Conservation (phyloP, 2,888 invertebrate genomes). For the Sinodicranocentrus sp. region DNA sequence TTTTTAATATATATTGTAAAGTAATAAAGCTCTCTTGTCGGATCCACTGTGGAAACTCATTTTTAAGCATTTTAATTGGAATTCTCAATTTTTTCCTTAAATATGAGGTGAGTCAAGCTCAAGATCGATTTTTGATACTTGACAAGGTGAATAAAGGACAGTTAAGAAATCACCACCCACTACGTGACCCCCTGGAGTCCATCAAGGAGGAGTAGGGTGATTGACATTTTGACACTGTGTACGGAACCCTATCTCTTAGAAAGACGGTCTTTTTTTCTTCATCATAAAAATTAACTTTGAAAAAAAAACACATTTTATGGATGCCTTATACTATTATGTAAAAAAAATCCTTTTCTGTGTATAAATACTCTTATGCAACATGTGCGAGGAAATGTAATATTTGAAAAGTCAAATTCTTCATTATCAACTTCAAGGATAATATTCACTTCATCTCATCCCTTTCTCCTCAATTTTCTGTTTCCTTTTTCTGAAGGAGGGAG, state of each 20-base stretch:
- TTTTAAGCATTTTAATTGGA: conserved; percentile 64
- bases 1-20: too few species aligned
- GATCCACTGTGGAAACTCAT: conserved; percentile 25
- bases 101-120: conserved; percentile 22
- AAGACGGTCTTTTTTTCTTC: conserved; percentile 36
- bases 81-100: conserved; percentile 54
- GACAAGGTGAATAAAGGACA: conserved; percentile 71
- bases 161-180: conserved; percentile 76
- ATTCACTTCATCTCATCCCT: neutral
- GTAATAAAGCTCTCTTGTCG: too few species aligned
- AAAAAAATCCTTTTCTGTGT: neutral
- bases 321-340: neutral
- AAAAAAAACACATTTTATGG: neutral
- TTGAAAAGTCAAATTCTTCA: neutral
- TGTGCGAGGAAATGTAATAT: conserved; percentile 17
- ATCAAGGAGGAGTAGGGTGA: conserved; percentile 76
- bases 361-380: neutral
- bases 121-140: conserved; percentile 67
- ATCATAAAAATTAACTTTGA: conserved; percentile 40
- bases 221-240: conserved; percentile 76
- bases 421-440: too few species aligned
- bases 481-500: too few species aligned
- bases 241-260: conserved; percentile 66
- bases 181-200: conserved; percentile 76
- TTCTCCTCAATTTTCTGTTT: conserved; percentile 9